Base-by-base conservation (phyloP, 1,140 invertebrate genomes). In the Anagrus nilaparvatae region DNA sequence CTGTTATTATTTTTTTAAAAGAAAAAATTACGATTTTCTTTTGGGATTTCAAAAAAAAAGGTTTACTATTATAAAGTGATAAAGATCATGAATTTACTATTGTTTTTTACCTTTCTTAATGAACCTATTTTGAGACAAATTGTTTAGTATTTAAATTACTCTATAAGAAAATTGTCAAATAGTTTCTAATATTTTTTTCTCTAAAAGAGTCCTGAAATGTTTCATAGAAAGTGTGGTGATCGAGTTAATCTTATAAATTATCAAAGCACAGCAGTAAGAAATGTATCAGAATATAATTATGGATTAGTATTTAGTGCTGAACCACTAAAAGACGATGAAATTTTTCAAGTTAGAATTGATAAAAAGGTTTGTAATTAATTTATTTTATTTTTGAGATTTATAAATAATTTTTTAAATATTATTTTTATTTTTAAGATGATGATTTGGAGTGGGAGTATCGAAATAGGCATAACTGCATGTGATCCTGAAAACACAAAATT, bases 271-370 rank as follows among this genome's bases (percentile, higher is more conserved):
- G 87, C 87, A 7, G 74, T 81, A 40, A 72, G 87, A 56, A 86
- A 81, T 59, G 76, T 80, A 50, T 75, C 76, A 36, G 78, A 82
- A 56, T 92, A 89, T 56, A 89, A 91, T 68, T 77, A 84, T 67
- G 85, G 84, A 12, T 63, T 88, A 43, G 82, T 92, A n/a, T 76
- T 95, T 44, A 87, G 86, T 55, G 75, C 78, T 13, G 79, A 85
- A 53, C 84, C 87, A 8, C 66, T 95, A 5, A 68, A 73, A 50
- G 84, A 90, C 59, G 83, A 92, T 70, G 74, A 84, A 49, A 65
- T 91, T 28, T 95, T 95, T 64, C 86, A 92, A 75, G 79, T 93
- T 43, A 76, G 77, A 52, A 87, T 94, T 53, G 87, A 91, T 54
- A 84, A 81, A 66, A 91, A 88, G 79, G 87, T 90, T 65, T 4